These are phyloP conservation scores for Enteromius fasciolatus DNA, from an alignment of 2,797 vertebrate species.

Conservation along the genomic window DNA sequence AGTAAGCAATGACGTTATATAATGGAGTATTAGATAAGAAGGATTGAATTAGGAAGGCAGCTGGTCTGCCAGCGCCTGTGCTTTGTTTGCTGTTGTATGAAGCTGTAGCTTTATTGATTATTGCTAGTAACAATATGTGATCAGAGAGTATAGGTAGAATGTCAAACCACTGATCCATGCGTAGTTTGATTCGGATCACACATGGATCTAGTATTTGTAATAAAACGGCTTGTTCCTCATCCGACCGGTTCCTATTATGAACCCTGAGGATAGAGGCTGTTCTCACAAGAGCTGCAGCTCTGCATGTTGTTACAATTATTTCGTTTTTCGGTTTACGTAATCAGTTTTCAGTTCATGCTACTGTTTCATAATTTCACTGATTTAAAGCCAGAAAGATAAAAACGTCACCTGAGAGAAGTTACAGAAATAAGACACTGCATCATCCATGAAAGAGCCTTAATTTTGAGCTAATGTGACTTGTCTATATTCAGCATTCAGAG, in stretches of 20 bases:
- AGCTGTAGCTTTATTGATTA: neutral
- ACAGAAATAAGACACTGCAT: neutral
- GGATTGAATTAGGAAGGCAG: constrained; percentile 32
- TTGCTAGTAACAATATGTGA: neutral
- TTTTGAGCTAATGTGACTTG: neutral
- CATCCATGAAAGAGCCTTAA: neutral
- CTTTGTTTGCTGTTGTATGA: constrained; percentile 31
- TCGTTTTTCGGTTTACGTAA: neutral
- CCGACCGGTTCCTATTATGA: neutral
- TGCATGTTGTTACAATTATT: neutral
- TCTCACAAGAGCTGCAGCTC: neutral
- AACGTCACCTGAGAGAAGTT: neutral
- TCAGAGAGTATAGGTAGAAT: neutral
- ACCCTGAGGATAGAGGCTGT: neutral
- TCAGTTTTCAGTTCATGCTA: neutral
- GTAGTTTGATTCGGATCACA: neutral
- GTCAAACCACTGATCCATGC: neutral
- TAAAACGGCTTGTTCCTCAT: constrained; percentile 1
- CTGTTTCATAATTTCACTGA: neutral
- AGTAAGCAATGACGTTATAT: constrained; percentile 28
- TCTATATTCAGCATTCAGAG: neutral
- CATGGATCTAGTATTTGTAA: neutral
- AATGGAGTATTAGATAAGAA: constrained; percentile 35
- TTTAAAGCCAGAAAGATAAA: neutral
- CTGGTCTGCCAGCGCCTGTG: neutral